Conservation (phyloP, 2,113 vertebrate species). For the Eulemur macaco region DNA sequence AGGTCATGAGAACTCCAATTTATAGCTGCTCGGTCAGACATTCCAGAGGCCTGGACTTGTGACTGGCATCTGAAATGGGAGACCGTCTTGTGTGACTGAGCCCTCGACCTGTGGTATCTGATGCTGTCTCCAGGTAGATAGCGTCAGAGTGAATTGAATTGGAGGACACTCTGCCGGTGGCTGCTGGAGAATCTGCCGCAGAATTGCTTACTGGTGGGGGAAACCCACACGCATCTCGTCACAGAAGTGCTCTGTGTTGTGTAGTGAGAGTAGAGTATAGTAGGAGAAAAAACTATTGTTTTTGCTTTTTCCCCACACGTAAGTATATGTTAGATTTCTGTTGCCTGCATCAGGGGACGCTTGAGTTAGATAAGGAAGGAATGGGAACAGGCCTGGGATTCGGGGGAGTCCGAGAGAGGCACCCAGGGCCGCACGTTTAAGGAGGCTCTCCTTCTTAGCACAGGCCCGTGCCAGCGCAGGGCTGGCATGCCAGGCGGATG, state of each 20-base stretch:
- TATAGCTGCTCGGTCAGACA: background rate
- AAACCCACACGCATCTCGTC: background rate
- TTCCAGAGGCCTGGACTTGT: background rate
- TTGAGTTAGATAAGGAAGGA: background rate
- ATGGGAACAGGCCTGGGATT: background rate
- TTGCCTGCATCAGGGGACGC: background rate
- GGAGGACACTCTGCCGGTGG: background rate
- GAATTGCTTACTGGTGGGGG: background rate
- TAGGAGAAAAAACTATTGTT: background rate
- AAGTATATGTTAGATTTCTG: background rate
- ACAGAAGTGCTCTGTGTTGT: background rate
- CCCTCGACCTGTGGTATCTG: background rate
- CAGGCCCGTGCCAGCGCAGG: background rate
- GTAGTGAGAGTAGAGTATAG: too few species aligned
- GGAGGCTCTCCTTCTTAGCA: background rate
- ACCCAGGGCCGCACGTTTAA: background rate
- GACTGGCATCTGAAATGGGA: background rate
- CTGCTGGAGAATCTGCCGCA: background rate
- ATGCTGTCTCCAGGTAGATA: background rate
- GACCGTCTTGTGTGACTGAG: background rate
- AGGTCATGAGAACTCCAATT: background rate
- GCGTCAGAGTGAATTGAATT: background rate
- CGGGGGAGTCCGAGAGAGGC: background rate
- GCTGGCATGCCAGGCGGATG: background rate
- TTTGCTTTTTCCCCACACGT: background rate